These are phyloP conservation scores for Latrodectus geometricus DNA, from an alignment of 1,140 invertebrate species.

Conservation along the genomic window DNA sequence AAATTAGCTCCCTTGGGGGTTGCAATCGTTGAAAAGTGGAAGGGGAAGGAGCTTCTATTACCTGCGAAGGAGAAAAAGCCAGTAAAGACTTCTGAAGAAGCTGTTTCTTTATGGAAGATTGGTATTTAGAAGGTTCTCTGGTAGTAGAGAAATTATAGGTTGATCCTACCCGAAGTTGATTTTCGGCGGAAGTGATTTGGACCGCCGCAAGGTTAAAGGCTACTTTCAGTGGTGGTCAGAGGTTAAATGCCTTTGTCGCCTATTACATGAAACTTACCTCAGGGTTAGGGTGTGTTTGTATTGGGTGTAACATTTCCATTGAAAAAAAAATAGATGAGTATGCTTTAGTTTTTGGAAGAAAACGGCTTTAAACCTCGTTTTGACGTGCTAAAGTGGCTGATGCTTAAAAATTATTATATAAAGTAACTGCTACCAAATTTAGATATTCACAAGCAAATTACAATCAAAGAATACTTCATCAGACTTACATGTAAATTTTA, in stretches of 20 bases:
- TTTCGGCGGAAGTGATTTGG: conserved; percentile 46
- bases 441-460: too few relatives aligned
- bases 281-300: conserved; percentile 16
- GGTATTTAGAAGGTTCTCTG: conserved; percentile 1
- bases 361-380: too few relatives aligned
- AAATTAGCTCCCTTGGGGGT: conserved; percentile 19
- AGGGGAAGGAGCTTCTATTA: neutral
- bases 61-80: neutral
- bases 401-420: too few relatives aligned
- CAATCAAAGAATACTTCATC: too few relatives aligned
- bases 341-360: too few relatives aligned
- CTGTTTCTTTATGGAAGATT: conserved; percentile 9
- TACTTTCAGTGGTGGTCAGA: neutral
- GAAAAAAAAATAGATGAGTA: too few relatives aligned
- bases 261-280: conserved; percentile 14
- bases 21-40: neutral
- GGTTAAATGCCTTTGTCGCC: conserved; percentile 58
- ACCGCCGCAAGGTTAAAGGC: neutral
- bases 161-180: neutral
- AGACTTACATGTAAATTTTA: too few relatives aligned
- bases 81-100: conserved; percentile 43
- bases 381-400: too few relatives aligned
- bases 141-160: conserved; percentile 43
- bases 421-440: too few relatives aligned
- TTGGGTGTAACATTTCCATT: too few relatives aligned